Evolutionary conservation across 2,888 invertebrate genomes (phyloP).

Genomic region (Agrilus mali): DNA sequence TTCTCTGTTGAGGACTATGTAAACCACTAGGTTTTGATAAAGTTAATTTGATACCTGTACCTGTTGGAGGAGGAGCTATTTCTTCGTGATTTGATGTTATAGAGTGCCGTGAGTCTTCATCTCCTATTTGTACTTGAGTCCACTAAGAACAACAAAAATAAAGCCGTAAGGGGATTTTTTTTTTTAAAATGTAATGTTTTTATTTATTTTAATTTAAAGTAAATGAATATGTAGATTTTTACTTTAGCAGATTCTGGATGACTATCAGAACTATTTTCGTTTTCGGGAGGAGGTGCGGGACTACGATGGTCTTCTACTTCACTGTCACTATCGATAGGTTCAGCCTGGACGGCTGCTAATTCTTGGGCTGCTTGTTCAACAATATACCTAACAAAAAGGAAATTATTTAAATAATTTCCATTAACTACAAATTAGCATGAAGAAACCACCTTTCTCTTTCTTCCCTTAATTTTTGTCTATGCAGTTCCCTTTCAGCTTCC

Average conservation of each 20-base stretch:
- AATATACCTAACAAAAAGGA: slow-evolving; percentile 31
- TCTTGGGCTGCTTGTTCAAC: slow-evolving; percentile 45
- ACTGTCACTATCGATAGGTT: slow-evolving; percentile 63
- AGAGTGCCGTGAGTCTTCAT: slow-evolving; percentile 37
- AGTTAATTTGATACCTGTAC: slow-evolving; percentile 33
- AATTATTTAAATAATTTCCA: slow-evolving; percentile 4
- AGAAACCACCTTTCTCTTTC: slow-evolving; percentile 28
- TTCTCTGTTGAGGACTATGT: slow-evolving; percentile 25
- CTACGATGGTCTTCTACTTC: slow-evolving; percentile 32
- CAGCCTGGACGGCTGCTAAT: slow-evolving; percentile 54
- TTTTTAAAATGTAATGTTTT: neutral
- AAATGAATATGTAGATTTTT: slow-evolving; percentile 7
- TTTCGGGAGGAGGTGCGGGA: slow-evolving; percentile 28
- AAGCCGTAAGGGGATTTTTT: neutral
- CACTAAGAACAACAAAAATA: slow-evolving; percentile 19
- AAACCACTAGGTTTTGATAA: slow-evolving; percentile 31
- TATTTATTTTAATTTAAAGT: neutral
- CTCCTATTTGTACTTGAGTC: slow-evolving; percentile 33
- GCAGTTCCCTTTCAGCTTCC: slow-evolving; percentile 62
- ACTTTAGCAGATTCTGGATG: slow-evolving; percentile 28
- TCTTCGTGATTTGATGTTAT: slow-evolving; percentile 32
- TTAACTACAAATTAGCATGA: too few species aligned
- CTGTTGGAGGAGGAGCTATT: slow-evolving; percentile 20
- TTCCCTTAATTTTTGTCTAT: slow-evolving; percentile 29
- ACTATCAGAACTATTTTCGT: slow-evolving; percentile 24